These are phyloP conservation scores for Onychostruthus taczanowskii DNA, from an alignment of 2,113 vertebrate species.

Conservation along the genomic window DNA sequence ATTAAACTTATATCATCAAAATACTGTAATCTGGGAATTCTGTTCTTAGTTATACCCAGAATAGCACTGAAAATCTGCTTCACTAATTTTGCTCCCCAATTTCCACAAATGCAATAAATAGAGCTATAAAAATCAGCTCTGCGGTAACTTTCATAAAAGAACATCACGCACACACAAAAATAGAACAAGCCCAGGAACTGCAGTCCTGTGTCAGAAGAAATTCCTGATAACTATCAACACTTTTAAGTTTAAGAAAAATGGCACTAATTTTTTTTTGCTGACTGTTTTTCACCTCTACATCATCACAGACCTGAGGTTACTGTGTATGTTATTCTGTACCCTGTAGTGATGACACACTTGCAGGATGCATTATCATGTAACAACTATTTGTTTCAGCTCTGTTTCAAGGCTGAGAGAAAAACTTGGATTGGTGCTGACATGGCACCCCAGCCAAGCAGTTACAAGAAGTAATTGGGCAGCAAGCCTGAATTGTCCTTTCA, in stretches of 20 bases:
- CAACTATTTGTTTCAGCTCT: not conserved
- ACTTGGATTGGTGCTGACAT: not conserved
- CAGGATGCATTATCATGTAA: not conserved
- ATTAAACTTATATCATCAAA: not conserved
- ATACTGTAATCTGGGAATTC: not conserved
- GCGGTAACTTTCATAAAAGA: not conserved
- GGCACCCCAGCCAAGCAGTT: not conserved
- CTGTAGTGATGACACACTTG: not conserved
- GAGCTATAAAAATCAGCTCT: not conserved
- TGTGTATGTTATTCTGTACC: not conserved
- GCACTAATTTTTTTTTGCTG: not conserved
- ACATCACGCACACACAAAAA: not conserved
- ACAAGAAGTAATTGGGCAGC: constrained; percentile 7
- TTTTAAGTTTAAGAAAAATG: not conserved
- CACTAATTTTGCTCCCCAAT: not conserved
- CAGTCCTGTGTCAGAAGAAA: not conserved
- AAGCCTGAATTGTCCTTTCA: not conserved
- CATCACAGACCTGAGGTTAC: not conserved
- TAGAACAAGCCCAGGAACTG: not conserved
- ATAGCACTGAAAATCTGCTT: not conserved
- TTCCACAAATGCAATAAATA: not conserved
- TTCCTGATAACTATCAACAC: not conserved
- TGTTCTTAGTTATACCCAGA: not conserved
- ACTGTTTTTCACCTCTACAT: not conserved
- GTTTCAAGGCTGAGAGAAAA: not conserved